Conservation (phyloP, 2,888 invertebrate genomes). For the Drosophila robusta region DNA sequence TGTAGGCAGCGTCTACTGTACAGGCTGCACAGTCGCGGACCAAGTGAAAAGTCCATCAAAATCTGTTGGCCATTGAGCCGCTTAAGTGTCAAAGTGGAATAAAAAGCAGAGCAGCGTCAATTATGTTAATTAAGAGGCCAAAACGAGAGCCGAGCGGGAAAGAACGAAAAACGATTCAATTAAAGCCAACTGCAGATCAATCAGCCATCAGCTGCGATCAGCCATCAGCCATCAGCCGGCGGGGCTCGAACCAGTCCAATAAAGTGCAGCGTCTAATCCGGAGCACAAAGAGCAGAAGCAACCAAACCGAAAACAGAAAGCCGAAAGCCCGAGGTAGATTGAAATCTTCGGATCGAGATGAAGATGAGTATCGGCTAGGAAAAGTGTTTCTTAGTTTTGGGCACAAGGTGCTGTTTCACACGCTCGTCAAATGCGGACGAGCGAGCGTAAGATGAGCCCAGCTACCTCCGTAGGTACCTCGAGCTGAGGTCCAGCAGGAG, state of each 20-base stretch:
- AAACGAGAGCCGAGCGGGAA: constrained; percentile 8
- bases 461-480: constrained; percentile 15
- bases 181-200: constrained; percentile 74
- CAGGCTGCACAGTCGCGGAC: background rate
- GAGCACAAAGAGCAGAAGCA: constrained; percentile 3
- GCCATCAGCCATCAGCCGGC: constrained; percentile 6
- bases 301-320: too few species aligned
- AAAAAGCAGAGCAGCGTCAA: constrained; percentile 56
- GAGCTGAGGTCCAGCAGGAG: constrained; percentile 11
- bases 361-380: constrained; percentile 64
- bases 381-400: constrained; percentile 37
- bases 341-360: constrained; percentile 10
- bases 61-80: constrained; percentile 24
- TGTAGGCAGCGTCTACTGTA: constrained; percentile 9
- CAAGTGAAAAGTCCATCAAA: constrained; percentile 53
- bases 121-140: constrained; percentile 76
- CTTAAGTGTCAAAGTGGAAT: constrained; percentile 46
- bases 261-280: constrained; percentile 49
- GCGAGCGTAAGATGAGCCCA: constrained; percentile 58
- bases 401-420: constrained; percentile 76
- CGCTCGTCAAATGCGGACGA: constrained; percentile 68
- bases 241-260: constrained; percentile 21
- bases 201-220: constrained; percentile 61
- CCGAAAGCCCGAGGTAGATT: constrained; percentile 57
- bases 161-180: constrained; percentile 73